Percentiles rank a stretch among this genome's conserved stretches.
These are phyloP conservation scores for Astropecten irregularis DNA, from an alignment of 53 echinoderm and acorn worm genomes.

Conservation along the genomic window DNA sequence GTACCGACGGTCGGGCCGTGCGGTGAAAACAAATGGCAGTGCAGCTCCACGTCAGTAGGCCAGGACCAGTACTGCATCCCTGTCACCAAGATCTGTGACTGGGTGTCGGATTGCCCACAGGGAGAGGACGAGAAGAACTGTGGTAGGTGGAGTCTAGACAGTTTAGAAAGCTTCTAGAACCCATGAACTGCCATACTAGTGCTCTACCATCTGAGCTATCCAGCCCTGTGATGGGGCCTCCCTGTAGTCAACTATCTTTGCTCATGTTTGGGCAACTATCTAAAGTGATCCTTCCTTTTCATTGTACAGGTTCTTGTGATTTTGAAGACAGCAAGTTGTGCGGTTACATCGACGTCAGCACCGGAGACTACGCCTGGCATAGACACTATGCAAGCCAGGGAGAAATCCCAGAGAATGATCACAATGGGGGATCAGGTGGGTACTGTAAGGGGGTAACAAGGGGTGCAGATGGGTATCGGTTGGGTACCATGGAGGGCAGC, in stretches of 20 bases:
- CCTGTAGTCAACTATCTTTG: too few relatives aligned
- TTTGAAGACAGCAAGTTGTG: constrained; percentile 72
- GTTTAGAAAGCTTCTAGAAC: too few relatives aligned
- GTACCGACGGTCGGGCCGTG: constrained; percentile 73
- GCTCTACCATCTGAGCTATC: too few relatives aligned
- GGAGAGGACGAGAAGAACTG: constrained; percentile 73
- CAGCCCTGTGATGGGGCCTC: too few relatives aligned
- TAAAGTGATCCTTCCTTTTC: background rate
- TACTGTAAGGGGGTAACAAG: background rate
- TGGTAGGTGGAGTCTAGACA: too few relatives aligned
- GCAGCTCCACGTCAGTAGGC: constrained; percentile 20
- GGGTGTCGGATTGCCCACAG: constrained; percentile 65
- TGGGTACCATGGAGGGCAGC: too few relatives aligned
- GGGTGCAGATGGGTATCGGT: too few relatives aligned
- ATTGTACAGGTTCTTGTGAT: constrained; percentile 74
- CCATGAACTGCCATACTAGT: background rate
- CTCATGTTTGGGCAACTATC: too few relatives aligned
- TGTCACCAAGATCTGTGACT: constrained; percentile 64
- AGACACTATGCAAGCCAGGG: background rate
- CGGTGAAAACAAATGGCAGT: constrained; percentile 83
- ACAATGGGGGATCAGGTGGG: constrained; percentile 19
- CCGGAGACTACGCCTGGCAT: constrained; percentile 69
- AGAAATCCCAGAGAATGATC: constrained; percentile 35
- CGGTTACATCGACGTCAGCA: constrained; percentile 83
- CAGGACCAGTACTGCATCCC: constrained; percentile 53